A percentile compares a stretch with the other conserved stretches of the same genome.
These are phyloP conservation scores for Eudorcas thomsonii DNA, from an alignment of 2,113 vertebrate species.

Conservation along the genomic window DNA sequence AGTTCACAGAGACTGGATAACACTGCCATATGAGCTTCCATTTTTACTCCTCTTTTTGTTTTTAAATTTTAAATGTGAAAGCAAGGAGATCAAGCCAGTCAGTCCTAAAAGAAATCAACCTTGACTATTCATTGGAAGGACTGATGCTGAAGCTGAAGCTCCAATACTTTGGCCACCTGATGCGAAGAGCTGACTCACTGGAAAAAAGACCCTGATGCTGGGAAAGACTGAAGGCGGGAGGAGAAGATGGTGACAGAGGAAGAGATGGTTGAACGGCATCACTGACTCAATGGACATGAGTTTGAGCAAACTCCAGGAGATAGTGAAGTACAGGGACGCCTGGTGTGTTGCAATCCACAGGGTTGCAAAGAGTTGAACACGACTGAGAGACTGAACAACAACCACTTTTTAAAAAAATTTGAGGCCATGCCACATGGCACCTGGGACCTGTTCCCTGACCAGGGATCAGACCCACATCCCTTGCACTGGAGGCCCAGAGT, in stretches of 20 bases:
- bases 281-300: background rate
- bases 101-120: background rate
- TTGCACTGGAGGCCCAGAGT: background rate
- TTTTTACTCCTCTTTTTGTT: background rate
- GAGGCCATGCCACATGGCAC: background rate
- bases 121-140: background rate
- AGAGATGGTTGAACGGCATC: background rate
- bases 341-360: background rate
- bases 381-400: background rate
- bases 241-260: background rate
- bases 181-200: background rate
- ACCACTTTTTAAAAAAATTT: background rate
- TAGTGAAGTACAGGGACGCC: background rate
- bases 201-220: background rate
- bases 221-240: background rate
- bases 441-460: background rate
- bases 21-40: accelerated
- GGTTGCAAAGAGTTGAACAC: background rate
- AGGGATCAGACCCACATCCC: background rate
- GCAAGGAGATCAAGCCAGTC: background rate
- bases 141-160: background rate
- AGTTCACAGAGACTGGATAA: background rate
- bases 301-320: background rate
- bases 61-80: background rate
- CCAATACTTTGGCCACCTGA: background rate